These are phyloP conservation scores for Plectropomus leopardus DNA, from an alignment of 2,113 vertebrate species.

Conservation along the genomic window DNA sequence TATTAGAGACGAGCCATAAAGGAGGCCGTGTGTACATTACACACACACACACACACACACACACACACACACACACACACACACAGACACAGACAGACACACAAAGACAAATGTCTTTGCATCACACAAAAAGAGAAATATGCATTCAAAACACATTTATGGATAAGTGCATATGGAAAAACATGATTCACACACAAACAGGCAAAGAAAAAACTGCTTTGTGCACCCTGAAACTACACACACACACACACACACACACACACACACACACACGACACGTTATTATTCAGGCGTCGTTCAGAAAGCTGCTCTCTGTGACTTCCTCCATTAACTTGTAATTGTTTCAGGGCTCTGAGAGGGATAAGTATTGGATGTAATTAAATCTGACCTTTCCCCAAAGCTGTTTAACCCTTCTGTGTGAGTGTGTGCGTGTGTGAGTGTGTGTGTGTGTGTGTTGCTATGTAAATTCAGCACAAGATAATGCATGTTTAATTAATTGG, in stretches of 20 bases:
- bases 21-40: slow-evolving; percentile 15
- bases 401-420: slow-evolving; percentile 46
- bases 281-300: slow-evolving; percentile 65
- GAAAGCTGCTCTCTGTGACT: slow-evolving; percentile 59
- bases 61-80: neutral
- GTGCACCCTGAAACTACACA: neutral
- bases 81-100: slow-evolving; percentile 1
- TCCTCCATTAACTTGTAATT: slow-evolving; percentile 76
- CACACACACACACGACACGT: slow-evolving; percentile 17
- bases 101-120: neutral
- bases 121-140: neutral
- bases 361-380: slow-evolving; percentile 78
- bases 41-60: no score
- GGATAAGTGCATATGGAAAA: neutral
- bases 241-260: neutral
- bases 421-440: slow-evolving; percentile 5
- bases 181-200: neutral
- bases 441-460: slow-evolving; percentile 14
- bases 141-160: neutral
- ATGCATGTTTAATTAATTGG: slow-evolving; percentile 68
- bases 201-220: no score
- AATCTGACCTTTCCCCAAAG: slow-evolving; percentile 72
- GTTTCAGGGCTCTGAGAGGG: slow-evolving; percentile 64
- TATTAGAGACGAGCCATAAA: slow-evolving; percentile 47
- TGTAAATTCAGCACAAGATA: slow-evolving; percentile 58